Conservation (phyloP, 2,888 invertebrate species). For the Metallyticus violacea region DNA sequence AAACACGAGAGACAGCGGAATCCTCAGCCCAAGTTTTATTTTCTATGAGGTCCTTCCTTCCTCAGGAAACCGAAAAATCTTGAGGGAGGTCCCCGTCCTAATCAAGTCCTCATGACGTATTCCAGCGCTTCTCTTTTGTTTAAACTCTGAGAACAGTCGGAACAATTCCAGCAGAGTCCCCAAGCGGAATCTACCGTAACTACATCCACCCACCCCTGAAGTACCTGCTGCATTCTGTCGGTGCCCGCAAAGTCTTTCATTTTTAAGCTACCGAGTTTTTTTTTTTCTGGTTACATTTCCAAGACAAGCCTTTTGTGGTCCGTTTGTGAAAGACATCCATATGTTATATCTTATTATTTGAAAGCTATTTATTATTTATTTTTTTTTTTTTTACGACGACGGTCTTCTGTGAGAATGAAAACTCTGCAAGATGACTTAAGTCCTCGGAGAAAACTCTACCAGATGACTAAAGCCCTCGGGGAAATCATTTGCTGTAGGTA, state of each 20-base stretch:
- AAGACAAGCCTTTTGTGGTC: not conserved
- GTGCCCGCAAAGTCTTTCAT: not conserved
- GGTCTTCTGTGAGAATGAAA: not conserved
- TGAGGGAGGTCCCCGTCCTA: not conserved
- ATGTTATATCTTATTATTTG: not conserved
- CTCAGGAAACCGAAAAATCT: not conserved
- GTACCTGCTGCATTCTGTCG: not conserved
- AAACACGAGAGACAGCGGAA: not conserved
- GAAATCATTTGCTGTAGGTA: not conserved
- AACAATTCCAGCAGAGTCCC: not conserved
- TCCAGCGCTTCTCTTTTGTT: conserved; percentile 19
- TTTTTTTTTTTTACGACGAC: not conserved
- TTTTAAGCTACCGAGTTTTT: not conserved
- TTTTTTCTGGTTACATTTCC: not conserved
- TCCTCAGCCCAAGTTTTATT: not conserved
- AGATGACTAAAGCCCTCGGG: not conserved
- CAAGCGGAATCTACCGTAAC: not conserved
- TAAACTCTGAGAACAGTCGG: conserved; percentile 3
- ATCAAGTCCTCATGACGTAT: conserved; percentile 15
- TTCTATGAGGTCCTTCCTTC: not conserved
- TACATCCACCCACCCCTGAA: not conserved
- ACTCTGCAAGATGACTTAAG: not conserved
- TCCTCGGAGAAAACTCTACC: not conserved
- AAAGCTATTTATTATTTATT: not conserved
- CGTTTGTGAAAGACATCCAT: not conserved